phyloP scores from a whole-genome alignment of 2,888 invertebrate species.

The Epsilonema sp. region DNA sequence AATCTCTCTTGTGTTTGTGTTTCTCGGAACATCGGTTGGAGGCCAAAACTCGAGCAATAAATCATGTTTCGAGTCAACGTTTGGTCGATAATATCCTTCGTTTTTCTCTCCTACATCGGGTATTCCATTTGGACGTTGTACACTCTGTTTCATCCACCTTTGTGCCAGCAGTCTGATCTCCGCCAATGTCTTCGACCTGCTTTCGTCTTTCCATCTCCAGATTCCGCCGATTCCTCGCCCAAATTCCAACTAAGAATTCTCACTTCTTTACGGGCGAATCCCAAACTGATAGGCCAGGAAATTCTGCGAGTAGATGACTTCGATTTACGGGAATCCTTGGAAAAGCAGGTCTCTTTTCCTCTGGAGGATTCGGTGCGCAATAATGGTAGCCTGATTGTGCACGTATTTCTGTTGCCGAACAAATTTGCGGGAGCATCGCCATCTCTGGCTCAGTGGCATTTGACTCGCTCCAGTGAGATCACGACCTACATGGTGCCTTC shows the following conservation, averaged over 20 bases:
- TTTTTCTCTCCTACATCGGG: constrained; percentile 34
- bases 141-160: constrained; percentile 31
- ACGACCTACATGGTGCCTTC: constrained; percentile 28
- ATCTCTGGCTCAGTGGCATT: constrained; percentile 1
- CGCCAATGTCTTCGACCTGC: constrained; percentile 12
- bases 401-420: constrained; percentile 44
- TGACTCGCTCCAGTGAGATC: neutral
- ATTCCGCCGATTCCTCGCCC: too few relatives aligned
- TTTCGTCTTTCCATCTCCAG: constrained; percentile 13
- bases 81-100: constrained; percentile 23
- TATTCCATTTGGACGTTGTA: constrained; percentile 36
- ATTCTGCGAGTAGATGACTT: neutral
- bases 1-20: too few relatives aligned
- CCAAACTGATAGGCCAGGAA: too few relatives aligned
- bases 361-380: constrained; percentile 52
- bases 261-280: too few relatives aligned
- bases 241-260: constrained; percentile 16
- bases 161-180: constrained; percentile 9
- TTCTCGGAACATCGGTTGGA: too few relatives aligned
- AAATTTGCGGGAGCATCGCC: constrained; percentile 16
- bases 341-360: constrained; percentile 39
- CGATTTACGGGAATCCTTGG: constrained; percentile 4
- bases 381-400: constrained; percentile 64
- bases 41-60: too few relatives aligned
- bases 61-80: too few relatives aligned